phyloP scores from a whole-genome alignment of 2,797 vertebrate genomes.

The Eospalax fontanierii region DNA sequence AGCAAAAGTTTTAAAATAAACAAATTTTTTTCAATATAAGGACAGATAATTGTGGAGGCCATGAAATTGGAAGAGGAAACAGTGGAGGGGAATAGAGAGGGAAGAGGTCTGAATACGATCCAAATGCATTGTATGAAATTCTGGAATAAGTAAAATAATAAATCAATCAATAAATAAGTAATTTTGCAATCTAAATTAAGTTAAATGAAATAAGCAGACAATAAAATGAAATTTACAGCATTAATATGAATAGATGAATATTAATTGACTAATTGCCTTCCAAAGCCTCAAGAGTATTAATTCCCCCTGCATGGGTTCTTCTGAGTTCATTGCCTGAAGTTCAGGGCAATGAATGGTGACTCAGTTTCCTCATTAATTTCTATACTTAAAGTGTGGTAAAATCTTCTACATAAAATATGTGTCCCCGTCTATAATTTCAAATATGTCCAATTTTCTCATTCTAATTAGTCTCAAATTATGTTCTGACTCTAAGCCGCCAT shows the following conservation, averaged over 20 bases:
- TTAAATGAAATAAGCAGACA: conserved; percentile 23
- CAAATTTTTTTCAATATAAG: too few species aligned
- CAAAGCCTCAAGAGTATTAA: neutral
- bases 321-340: conserved; percentile 43
- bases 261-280: neutral
- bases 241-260: neutral
- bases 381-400: neutral
- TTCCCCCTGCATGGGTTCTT: neutral
- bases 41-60: too few species aligned
- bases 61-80: too few species aligned
- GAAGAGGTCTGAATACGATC: too few species aligned
- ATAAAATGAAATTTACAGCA: conserved; percentile 1
- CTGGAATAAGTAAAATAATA: too few species aligned
- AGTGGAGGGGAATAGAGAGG: too few species aligned
- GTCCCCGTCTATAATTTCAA: neutral
- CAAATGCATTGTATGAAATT: too few species aligned
- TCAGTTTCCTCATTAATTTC: neutral
- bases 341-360: neutral
- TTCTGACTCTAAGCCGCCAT: neutral
- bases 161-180: neutral
- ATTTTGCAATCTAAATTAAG: conserved; percentile 18
- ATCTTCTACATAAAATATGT: conserved; percentile 15
- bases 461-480: conserved; percentile 27
- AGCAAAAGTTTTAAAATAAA: too few species aligned
- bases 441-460: conserved; percentile 18